A percentile compares a stretch with the other conserved stretches of the same genome.
Conservation (phyloP, 1,140 invertebrate species). For the Cotesia vestalis region DNA sequence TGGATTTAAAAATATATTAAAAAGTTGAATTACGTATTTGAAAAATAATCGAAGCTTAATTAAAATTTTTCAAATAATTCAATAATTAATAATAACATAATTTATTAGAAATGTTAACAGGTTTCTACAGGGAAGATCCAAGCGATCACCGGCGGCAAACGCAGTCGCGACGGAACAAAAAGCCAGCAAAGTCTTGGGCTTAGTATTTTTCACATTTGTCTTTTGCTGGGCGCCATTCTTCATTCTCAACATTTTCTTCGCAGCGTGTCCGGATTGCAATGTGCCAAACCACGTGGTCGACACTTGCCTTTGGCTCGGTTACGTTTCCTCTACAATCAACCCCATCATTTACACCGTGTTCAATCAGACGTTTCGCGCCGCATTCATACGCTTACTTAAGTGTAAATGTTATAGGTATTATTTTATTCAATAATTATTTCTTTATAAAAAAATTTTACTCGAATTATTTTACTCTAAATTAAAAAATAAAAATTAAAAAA, state of each 20-base stretch:
- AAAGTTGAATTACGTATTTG: too few species aligned
- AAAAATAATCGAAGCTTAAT: too few species aligned
- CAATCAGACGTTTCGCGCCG: slow-evolving; percentile 85
- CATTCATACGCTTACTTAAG: slow-evolving; percentile 80
- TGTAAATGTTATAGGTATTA: slow-evolving; percentile 78
- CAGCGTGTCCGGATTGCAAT: slow-evolving; percentile 75
- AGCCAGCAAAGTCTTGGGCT: slow-evolving; percentile 82
- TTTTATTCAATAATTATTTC: slow-evolving; percentile 26
- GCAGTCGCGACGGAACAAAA: slow-evolving; percentile 85
- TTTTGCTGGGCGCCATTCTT: slow-evolving; percentile 93
- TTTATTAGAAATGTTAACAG: slow-evolving; percentile 55
- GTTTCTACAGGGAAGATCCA: slow-evolving; percentile 73
- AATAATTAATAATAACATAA: slow-evolving; percentile 18
- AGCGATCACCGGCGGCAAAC: slow-evolving; percentile 75
- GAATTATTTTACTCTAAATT: slow-evolving; percentile 11
- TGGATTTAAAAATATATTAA: too few species aligned
- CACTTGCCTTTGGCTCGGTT: slow-evolving; percentile 87
- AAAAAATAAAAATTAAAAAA: slow-evolving; percentile 25
- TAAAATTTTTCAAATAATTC: slow-evolving; percentile 12
- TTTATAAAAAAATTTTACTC: slow-evolving; percentile 6
- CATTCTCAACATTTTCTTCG: slow-evolving; percentile 83
- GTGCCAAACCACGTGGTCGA: slow-evolving; percentile 79
- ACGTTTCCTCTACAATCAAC: slow-evolving; percentile 87
- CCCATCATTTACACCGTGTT: slow-evolving; percentile 90
- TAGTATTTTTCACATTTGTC: slow-evolving; percentile 91